Conservation (phyloP, 2,113 vertebrate genomes). For the Syngnathus typhle region DNA sequence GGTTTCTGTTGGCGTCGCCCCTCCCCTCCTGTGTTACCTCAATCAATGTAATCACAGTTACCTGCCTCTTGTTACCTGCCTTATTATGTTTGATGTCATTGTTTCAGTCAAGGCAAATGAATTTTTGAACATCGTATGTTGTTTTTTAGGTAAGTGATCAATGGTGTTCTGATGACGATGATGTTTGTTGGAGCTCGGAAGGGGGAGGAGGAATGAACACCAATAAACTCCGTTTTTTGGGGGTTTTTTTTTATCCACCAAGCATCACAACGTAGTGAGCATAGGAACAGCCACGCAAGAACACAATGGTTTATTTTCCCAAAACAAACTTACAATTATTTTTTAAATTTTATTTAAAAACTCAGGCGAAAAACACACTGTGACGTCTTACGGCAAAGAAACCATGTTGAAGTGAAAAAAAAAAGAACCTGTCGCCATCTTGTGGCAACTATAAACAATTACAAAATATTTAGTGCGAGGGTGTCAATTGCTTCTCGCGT, state of each 20-base stretch:
- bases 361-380: no score
- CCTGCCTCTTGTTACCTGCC: no score
- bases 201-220: conserved; percentile 38
- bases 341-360: no score
- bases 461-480: not conserved
- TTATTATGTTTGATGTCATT: not conserved
- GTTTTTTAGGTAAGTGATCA: not conserved
- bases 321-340: no score
- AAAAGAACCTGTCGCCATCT: no score
- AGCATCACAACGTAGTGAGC: not conserved
- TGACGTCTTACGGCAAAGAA: no score
- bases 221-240: conserved; percentile 15
- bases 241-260: conserved; percentile 10
- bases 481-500: no score
- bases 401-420: no score
- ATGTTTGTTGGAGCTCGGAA: not conserved
- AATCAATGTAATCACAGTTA: no score
- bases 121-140: not conserved
- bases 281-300: not conserved
- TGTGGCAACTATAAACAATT: not conserved
- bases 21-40: no score
- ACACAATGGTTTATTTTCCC: not conserved
- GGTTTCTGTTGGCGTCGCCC: no score
- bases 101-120: not conserved
- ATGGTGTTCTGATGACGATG: not conserved